These are phyloP conservation scores for Stenoptilia bipunctidactyla DNA, from an alignment of 2,888 invertebrate species.

Conservation along the genomic window DNA sequence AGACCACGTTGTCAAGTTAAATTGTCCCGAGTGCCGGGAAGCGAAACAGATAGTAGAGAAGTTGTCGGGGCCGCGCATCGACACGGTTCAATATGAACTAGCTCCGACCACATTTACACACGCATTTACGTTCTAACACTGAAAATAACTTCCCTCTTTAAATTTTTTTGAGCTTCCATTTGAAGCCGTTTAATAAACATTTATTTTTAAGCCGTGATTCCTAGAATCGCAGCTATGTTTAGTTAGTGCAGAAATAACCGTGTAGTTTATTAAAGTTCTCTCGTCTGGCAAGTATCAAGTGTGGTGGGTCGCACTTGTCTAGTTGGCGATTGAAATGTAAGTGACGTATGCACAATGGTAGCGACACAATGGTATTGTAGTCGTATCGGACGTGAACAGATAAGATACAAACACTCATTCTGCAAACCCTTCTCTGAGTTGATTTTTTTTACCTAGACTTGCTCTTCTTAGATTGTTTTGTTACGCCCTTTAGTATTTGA, in stretches of 20 bases:
- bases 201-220: no score
- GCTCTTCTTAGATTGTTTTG: background rate
- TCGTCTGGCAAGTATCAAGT: slow-evolving; percentile 25
- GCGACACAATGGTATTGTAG: slow-evolving; percentile 28
- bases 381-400: slow-evolving; percentile 42
- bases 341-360: slow-evolving; percentile 32
- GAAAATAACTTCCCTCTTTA: slow-evolving; percentile 1
- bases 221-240: no score
- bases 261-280: background rate
- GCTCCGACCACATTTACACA: slow-evolving; percentile 4
- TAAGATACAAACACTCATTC: slow-evolving; percentile 35
- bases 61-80: slow-evolving; percentile 54
- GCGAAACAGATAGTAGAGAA: slow-evolving; percentile 64
- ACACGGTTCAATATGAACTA: slow-evolving; percentile 45
- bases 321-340: slow-evolving; percentile 30
- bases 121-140: slow-evolving; percentile 9
- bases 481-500: no score
- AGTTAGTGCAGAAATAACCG: no score
- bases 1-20: slow-evolving; percentile 64
- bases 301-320: slow-evolving; percentile 21
- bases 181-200: no score
- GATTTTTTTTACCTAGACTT: background rate
- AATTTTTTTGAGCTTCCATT: no score
- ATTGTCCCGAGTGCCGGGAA: slow-evolving; percentile 54
- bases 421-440: slow-evolving; percentile 23